Base-by-base conservation (phyloP, 2,113 vertebrate species). In the Hiodon tergisus region DNA sequence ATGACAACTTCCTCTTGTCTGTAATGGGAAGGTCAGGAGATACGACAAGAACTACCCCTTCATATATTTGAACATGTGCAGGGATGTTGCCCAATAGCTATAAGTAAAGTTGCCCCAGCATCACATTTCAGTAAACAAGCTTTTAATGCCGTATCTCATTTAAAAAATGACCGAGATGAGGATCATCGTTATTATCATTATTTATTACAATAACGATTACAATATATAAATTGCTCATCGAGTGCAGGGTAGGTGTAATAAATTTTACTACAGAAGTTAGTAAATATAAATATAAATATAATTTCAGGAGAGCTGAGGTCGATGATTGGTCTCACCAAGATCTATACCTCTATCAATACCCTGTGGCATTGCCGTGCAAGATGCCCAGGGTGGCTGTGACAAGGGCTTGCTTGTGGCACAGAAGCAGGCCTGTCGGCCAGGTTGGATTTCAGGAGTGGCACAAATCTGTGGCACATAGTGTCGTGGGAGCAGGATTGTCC, bases 401-500 rank as follows among this genome's bases (percentile, higher is more conserved):
- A 31, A 46, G 11, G 63, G 6, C 31, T 53, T 5, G n/a, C 53
- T 31, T 14, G 48, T 54, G 4, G 58, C 68, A 76, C 10, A 55
- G 50, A 73, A 52, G 67, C 73, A 31, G 78, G 71, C 47, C n/a
- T 1, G 17, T 63, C 47, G 4, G 4, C 68, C 4, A 73, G 67
- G 71, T 10, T 74, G 77, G 77, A 51, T 9, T 31, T 31, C 68
- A 11, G 14, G 58, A 51, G 13, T 16, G 67, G 77, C 73, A 74
- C 31, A 48, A n/a, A 50, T 6, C 8, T 10, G 53, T 6, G n/a
- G 67, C 11, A 48, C 57, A 16, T 50, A 31, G 79, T 77, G 80
- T 70, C 68, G 77, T 87, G 85, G 81, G 83, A 87, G 85, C 74
- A 72, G 71, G 65, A 48, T 13, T 5, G 47, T 71, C 67, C 84